Evolutionary conservation across 2,888 invertebrate species (phyloP).

Genomic region (Epistrophe eligans): DNA sequence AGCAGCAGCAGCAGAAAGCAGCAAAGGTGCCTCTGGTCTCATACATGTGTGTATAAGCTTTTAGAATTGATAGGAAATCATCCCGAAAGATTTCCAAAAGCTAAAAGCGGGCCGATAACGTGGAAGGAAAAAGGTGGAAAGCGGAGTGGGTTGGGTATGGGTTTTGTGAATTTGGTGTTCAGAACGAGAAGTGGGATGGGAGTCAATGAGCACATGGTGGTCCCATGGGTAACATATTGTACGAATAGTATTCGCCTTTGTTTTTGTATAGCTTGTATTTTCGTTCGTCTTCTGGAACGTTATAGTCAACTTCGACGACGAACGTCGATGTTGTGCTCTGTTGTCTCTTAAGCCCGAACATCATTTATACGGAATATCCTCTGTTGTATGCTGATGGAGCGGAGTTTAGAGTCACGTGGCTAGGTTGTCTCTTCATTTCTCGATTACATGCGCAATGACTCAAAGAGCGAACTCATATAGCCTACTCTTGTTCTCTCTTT

Average conservation of each 20-base stretch:
- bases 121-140: constrained; percentile 55
- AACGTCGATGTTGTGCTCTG: not conserved
- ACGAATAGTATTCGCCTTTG: constrained; percentile 71
- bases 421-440: constrained; percentile 41
- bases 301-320: too few relatives aligned
- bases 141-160: constrained; percentile 71
- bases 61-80: constrained; percentile 77
- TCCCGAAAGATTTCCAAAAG: constrained; percentile 73
- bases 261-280: constrained; percentile 64
- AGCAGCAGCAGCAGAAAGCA: constrained; percentile 16
- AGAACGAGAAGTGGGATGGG: constrained; percentile 58
- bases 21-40: constrained; percentile 34
- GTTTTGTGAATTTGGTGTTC: constrained; percentile 55
- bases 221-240: constrained; percentile 77
- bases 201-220: constrained; percentile 76
- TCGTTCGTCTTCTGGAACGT: constrained; percentile 39
- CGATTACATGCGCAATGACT: constrained; percentile 57
- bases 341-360: constrained; percentile 60
- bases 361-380: constrained; percentile 28
- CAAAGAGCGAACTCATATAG: constrained; percentile 35
- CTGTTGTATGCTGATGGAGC: not conserved
- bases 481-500: constrained; percentile 49
- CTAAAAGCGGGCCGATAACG: constrained; percentile 47
- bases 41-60: constrained; percentile 53
- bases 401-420: constrained; percentile 60